Conservation (phyloP, 2,797 vertebrate species). For the Menidia menidia region DNA sequence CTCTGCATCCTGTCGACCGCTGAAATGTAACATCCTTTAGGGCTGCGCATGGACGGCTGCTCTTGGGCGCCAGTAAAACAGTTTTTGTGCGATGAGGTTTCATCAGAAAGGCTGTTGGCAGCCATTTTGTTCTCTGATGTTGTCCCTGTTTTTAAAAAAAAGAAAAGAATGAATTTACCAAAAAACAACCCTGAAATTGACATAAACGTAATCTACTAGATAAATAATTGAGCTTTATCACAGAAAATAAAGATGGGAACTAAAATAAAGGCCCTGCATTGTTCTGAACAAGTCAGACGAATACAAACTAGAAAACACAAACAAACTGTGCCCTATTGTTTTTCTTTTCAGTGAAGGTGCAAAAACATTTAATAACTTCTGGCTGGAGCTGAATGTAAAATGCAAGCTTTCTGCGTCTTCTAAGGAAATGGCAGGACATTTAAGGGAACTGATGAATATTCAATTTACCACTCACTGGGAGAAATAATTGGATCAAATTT, state of each 20-base stretch:
- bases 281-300: not conserved
- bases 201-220: not conserved
- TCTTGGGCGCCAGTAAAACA: conserved; percentile 42
- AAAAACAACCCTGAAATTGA: not conserved
- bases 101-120: conserved; percentile 38
- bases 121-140: conserved; percentile 45
- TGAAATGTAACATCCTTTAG: conserved; percentile 40
- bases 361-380: conserved; percentile 9
- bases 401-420: conserved; percentile 14
- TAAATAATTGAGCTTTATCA: not conserved
- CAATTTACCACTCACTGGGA: conserved; percentile 50
- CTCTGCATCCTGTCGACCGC: conserved; percentile 48
- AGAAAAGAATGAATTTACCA: not conserved
- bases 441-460: conserved; percentile 60
- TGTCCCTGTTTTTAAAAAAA: conserved; percentile 56
- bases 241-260: not conserved
- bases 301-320: not conserved
- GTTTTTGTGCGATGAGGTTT: conserved; percentile 50
- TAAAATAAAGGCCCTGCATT: not conserved
- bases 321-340: not conserved
- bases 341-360: not conserved
- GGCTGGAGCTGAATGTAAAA: conserved; percentile 6
- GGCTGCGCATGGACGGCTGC: conserved; percentile 38
- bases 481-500: conserved; percentile 54
- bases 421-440: conserved; percentile 34